Conservation (phyloP, 2,113 vertebrate genomes). For the Tyto alba region DNA sequence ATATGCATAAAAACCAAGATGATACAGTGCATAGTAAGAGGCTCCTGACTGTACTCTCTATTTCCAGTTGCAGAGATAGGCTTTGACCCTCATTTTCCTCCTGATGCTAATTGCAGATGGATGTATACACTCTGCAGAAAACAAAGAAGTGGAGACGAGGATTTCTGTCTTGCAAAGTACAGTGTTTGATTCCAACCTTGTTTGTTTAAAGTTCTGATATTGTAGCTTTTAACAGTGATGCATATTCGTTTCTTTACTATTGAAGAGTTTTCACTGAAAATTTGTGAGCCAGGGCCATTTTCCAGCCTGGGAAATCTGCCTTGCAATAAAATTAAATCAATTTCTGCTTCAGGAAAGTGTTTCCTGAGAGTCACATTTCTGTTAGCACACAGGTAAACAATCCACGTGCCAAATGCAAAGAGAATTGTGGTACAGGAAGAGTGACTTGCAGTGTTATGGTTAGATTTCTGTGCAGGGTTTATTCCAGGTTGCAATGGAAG, state of each 20-base stretch:
- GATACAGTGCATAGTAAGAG: background rate
- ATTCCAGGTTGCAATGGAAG: background rate
- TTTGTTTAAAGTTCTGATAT: background rate
- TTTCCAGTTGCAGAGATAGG: background rate
- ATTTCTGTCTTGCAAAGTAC: too few relatives aligned
- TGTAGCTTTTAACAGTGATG: background rate
- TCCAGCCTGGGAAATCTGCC: background rate
- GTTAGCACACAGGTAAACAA: background rate
- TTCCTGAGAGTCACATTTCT: background rate
- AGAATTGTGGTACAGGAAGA: background rate
- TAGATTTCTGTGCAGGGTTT: background rate
- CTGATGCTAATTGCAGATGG: constrained; percentile 44
- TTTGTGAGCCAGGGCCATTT: background rate
- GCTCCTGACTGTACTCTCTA: background rate
- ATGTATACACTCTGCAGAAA: constrained; percentile 14
- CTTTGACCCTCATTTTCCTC: constrained; percentile 2
- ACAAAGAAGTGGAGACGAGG: too few relatives aligned
- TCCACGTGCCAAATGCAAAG: background rate
- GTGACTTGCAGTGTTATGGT: background rate
- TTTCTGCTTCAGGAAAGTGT: background rate
- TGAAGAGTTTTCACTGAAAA: background rate
- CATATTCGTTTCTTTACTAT: background rate
- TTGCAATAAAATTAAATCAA: background rate
- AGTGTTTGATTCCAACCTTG: background rate
- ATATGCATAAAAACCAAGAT: background rate